Conservation (phyloP, 2,888 invertebrate species). For the Orgyia antiqua region DNA sequence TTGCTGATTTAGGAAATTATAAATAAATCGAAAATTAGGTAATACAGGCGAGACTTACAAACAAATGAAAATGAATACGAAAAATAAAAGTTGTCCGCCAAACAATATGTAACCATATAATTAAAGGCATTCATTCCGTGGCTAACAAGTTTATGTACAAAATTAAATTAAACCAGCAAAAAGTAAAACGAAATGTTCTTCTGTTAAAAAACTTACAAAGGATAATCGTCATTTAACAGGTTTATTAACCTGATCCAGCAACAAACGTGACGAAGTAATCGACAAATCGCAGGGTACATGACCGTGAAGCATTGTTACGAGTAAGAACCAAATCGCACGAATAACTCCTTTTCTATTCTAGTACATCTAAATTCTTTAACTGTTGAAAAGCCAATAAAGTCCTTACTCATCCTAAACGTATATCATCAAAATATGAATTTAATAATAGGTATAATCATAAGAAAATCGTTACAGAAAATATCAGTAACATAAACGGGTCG, state of each 20-base stretch:
- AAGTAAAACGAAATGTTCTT: slow-evolving; percentile 28
- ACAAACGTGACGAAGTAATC: slow-evolving; percentile 58
- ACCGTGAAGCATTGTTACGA: slow-evolving; percentile 54
- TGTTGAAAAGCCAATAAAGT: background rate
- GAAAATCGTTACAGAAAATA: slow-evolving; percentile 48
- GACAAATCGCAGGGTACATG: slow-evolving; percentile 58
- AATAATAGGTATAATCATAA: slow-evolving; percentile 28
- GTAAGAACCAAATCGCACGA: slow-evolving; percentile 46
- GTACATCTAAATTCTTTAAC: slow-evolving; percentile 16
- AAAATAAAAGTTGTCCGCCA: too few species aligned
- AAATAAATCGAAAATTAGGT: too few species aligned
- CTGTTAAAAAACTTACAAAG: slow-evolving; percentile 31
- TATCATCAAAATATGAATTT: slow-evolving; percentile 31
- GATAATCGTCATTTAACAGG: slow-evolving; percentile 50
- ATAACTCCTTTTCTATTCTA: slow-evolving; percentile 39
- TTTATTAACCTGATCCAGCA: slow-evolving; percentile 59
- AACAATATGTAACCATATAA: too few species aligned
- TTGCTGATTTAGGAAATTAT: too few species aligned
- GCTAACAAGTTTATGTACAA: slow-evolving; percentile 21
- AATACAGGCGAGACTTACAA: too few species aligned
- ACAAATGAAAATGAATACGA: too few species aligned
- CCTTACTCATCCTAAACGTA: slow-evolving; percentile 1
- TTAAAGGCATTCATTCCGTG: slow-evolving; percentile 13
- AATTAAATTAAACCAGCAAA: slow-evolving; percentile 29
- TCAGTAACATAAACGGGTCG: slow-evolving; percentile 38